Evolutionary conservation across 2,797 vertebrate species (phyloP).

Genomic region (Psittacula echo): DNA sequence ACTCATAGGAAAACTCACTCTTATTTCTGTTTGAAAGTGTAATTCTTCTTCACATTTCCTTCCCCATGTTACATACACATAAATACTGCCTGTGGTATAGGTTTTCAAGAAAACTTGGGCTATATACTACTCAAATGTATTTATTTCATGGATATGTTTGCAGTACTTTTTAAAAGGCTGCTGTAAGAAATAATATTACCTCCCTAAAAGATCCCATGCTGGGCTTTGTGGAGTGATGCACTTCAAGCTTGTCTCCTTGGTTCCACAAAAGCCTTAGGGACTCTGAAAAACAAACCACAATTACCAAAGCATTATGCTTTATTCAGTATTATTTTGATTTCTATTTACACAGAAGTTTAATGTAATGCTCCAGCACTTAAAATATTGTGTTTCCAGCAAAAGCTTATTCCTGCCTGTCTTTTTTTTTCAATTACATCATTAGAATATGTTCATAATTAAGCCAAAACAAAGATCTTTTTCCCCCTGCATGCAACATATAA

Average conservation of each 20-base stretch:
- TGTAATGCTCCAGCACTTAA: neutral
- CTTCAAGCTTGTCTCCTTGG: neutral
- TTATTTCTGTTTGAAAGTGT: neutral
- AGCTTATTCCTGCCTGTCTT: neutral
- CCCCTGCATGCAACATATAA: neutral
- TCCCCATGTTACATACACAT: neutral
- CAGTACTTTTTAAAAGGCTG: neutral
- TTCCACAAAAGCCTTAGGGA: neutral
- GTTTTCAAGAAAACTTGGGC: neutral
- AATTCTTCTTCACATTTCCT: neutral
- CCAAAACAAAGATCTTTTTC: neutral
- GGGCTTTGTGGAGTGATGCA: neutral
- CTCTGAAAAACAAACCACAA: neutral
- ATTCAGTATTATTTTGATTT: neutral
- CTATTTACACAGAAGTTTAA: neutral
- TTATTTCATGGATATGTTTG: neutral
- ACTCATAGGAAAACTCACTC: neutral
- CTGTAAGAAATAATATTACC: neutral
- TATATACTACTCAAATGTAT: neutral
- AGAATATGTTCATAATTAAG: neutral
- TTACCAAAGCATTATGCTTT: neutral
- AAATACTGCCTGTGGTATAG: neutral
- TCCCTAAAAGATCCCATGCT: neutral
- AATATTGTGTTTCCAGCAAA: neutral
- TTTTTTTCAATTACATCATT: neutral